Evolutionary conservation across 2,797 vertebrate species (phyloP), one percentile per base, ranked within the genome.

Genomic region (Lepilemur ruficaudatus): DNA sequence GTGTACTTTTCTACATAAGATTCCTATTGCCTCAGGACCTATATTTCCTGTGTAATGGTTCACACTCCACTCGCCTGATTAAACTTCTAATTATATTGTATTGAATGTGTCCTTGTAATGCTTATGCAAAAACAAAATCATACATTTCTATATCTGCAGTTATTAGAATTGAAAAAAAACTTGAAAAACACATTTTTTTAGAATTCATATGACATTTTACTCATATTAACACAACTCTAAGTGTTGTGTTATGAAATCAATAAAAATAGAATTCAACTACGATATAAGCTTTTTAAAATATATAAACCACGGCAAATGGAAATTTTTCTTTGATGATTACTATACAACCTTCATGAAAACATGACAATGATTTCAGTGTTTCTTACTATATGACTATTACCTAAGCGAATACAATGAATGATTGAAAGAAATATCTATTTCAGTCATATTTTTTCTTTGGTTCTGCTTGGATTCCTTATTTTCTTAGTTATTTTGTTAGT

Each of bases 1-100:
- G 69, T 75, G 48, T 43, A 52, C 78, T 65, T 93, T 81, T 97
- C 48, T 48, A 43, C 22, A 13, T 78, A 80, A 89, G 28, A 82
- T 28, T 82, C 84, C 48, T 69, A 46, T 69, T 80, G 73, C 73
- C 75, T 93, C 52, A 52, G 70, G 79, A 95, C 72, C 46, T 95
- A 14, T 90, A 30, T 10, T 91, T 46, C 28, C 69, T 61, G 14
- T 65, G 14, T 90, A 93, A 89, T 85, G 38, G 61, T 79, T 96
- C 73, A 92, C 23, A 81, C 18, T 84, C 25, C 38, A 94, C 13
- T 90, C 67, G 69, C 50, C 75, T 95, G 67, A 93, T 91, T 93
- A 95, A 87, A 95, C 50, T 93, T 83, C 48, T 93, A 97, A 95
- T 97, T 95, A 89, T 80, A 84, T 35, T 57, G 15, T 89, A 84